Evolutionary conservation across 2,888 invertebrate genomes (phyloP).

Genomic region (Mimachlamys varia): DNA sequence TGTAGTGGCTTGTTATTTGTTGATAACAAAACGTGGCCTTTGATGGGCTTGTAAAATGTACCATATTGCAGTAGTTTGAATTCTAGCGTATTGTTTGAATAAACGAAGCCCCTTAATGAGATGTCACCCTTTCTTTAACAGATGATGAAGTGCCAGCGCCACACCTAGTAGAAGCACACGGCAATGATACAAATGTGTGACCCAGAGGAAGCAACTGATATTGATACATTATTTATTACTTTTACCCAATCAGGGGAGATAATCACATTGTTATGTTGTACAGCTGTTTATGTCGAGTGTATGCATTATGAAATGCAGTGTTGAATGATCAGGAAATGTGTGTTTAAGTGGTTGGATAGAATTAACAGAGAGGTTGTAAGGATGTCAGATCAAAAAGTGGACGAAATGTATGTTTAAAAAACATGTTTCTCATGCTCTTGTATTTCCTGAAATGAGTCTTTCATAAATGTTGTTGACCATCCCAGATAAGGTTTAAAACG

Average conservation of each 20-base stretch:
- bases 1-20: no score
- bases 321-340: background rate
- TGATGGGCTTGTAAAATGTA: no score
- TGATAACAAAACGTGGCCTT: no score
- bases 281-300: background rate
- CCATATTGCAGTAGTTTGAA: no score
- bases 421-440: background rate
- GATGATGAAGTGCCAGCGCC: constrained; percentile 14
- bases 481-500: background rate
- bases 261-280: background rate
- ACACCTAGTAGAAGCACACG: background rate
- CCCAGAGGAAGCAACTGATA: background rate
- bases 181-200: background rate
- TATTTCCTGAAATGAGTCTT: background rate
- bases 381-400: background rate
- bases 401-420: background rate
- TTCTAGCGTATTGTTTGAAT: background rate
- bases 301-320: background rate
- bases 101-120: background rate
- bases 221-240: background rate
- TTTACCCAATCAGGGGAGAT: background rate
- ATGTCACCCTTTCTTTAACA: background rate
- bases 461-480: background rate
- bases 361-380: background rate
- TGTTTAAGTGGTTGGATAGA: background rate